Conservation (phyloP, 2,888 invertebrate species). For the Notocelia uddmanniana region DNA sequence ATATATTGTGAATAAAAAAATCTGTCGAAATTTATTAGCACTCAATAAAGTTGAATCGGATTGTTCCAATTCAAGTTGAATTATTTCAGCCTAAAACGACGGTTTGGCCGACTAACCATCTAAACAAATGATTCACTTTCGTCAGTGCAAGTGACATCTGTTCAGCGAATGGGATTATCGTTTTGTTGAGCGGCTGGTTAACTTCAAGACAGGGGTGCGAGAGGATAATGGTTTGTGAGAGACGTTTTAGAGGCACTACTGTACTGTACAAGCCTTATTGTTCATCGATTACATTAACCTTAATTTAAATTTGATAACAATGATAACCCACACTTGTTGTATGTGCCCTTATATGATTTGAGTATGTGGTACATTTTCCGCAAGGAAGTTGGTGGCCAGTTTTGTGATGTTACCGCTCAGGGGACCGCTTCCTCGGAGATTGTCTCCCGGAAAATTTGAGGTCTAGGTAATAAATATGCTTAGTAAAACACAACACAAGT, state of each 20-base stretch:
- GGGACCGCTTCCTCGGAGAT: too few species aligned
- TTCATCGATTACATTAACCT: not conserved
- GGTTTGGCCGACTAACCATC: not conserved
- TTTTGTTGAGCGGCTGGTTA: slow-evolving; percentile 27
- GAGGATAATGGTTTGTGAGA: slow-evolving; percentile 20
- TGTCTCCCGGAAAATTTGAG: too few species aligned
- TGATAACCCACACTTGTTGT: too few species aligned
- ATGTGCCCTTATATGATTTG: too few species aligned
- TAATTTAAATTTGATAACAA: not conserved
- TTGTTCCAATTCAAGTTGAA: too few species aligned
- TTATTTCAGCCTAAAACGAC: not conserved
- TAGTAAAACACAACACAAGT: too few species aligned
- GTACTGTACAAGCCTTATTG: not conserved
- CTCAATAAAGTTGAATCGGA: not conserved
- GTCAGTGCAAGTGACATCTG: slow-evolving; percentile 31
- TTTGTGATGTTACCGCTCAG: too few species aligned
- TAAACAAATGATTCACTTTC: slow-evolving; percentile 18
- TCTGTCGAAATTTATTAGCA: not conserved
- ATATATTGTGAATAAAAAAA: not conserved
- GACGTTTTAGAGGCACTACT: slow-evolving; percentile 12
- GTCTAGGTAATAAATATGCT: too few species aligned
- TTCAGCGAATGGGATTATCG: slow-evolving; percentile 15
- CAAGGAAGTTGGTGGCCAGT: too few species aligned
- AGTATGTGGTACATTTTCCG: too few species aligned
- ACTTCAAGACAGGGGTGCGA: not conserved